These are phyloP conservation scores for Sepiola atlantica DNA, from an alignment of 2,888 invertebrate species.

Conservation along the genomic window DNA sequence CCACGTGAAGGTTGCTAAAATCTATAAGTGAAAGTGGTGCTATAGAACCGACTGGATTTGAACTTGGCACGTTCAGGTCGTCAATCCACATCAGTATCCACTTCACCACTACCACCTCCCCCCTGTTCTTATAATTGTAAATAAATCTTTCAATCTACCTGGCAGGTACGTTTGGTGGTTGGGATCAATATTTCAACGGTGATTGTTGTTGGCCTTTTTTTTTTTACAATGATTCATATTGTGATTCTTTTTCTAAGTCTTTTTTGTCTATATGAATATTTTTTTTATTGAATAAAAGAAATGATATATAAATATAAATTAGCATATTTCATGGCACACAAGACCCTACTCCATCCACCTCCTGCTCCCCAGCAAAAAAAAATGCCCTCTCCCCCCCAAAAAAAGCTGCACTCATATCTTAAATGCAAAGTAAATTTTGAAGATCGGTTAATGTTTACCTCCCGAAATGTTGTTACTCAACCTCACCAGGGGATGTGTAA, in stretches of 20 bases:
- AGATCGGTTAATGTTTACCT: too few species aligned
- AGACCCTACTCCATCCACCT: too few species aligned
- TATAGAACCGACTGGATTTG: neutral
- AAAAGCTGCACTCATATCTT: too few species aligned
- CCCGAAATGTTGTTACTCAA: too few species aligned
- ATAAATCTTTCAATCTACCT: neutral
- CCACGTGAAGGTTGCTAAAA: too few species aligned
- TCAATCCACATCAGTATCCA: too few species aligned
- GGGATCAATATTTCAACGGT: neutral
- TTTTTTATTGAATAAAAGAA: neutral
- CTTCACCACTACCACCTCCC: too few species aligned
- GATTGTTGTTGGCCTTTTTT: neutral
- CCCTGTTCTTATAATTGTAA: neutral
- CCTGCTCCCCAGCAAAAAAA: too few species aligned
- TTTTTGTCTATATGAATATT: neutral
- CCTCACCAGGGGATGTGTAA: too few species aligned
- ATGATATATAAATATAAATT: neutral
- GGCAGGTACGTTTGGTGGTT: neutral
- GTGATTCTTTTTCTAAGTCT: neutral
- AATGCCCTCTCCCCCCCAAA: too few species aligned
- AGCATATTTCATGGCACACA: neutral
- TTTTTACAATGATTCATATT: neutral
- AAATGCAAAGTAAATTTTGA: too few species aligned
- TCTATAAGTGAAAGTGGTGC: too few species aligned
- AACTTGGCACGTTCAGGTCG: neutral